Evolutionary conservation across 2,888 invertebrate species (phyloP).

Genomic region (Desoria tigrina): DNA sequence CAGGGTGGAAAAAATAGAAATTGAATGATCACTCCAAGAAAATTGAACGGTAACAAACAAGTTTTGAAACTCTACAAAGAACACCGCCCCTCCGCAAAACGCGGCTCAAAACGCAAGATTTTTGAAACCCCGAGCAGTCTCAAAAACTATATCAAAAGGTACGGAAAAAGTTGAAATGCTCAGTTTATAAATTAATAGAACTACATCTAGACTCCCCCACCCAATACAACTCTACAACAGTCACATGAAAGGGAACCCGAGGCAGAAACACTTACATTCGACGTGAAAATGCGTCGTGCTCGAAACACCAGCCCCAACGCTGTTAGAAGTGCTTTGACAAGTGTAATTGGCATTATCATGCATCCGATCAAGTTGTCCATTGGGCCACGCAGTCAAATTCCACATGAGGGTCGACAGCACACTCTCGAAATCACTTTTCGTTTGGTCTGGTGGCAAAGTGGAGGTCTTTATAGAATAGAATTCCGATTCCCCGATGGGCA

Average conservation of each 20-base stretch:
- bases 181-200: too few species aligned
- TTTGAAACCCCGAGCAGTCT: too few species aligned
- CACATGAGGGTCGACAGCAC: constrained; percentile 83
- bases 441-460: constrained; percentile 70
- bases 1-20: constrained; percentile 1
- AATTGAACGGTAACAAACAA: too few species aligned
- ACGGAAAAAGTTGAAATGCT: too few species aligned
- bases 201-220: too few species aligned
- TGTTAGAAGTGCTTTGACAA: constrained; percentile 75
- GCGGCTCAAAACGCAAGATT: too few species aligned
- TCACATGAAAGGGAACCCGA: too few species aligned
- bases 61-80: too few species aligned
- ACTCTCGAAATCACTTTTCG: constrained; percentile 84
- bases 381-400: constrained; percentile 84
- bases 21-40: too few species aligned
- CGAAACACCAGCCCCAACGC: constrained; percentile 76
- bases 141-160: too few species aligned
- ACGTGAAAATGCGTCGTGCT: constrained; percentile 83
- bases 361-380: constrained; percentile 72
- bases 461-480: constrained; percentile 69
- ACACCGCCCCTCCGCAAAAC: too few species aligned
- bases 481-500: constrained; percentile 63
- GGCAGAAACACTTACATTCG: constrained; percentile 71
- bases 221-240: too few species aligned
- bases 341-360: constrained; percentile 80